Evolutionary conservation across 2,888 invertebrate genomes (phyloP).

Genomic region (Odontocerum albicorne): DNA sequence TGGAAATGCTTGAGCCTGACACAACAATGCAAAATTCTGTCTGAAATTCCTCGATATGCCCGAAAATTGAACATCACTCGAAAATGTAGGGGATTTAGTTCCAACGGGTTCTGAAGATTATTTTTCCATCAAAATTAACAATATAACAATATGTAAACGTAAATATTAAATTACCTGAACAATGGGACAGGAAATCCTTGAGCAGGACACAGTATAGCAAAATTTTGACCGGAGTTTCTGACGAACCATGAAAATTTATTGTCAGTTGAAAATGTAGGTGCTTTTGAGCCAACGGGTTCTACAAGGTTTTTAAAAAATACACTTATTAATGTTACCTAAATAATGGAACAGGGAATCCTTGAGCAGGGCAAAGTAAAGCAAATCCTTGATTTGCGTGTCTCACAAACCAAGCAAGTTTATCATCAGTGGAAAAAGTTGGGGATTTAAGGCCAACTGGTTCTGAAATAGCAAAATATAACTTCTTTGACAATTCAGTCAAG

Average conservation of each 20-base stretch:
- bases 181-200: conserved; percentile 65
- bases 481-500: neutral
- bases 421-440: conserved; percentile 62
- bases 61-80: conserved; percentile 62
- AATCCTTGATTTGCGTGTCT: conserved; percentile 53
- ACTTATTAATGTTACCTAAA: conserved; percentile 61
- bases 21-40: conserved; percentile 60
- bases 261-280: conserved; percentile 48
- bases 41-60: conserved; percentile 58
- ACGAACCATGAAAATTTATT: conserved; percentile 41
- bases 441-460: conserved; percentile 57
- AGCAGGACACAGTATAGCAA: conserved; percentile 55
- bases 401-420: conserved; percentile 61
- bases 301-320: conserved; percentile 22
- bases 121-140: conserved; percentile 39
- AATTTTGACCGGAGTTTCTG: conserved; percentile 38
- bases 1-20: conserved; percentile 68
- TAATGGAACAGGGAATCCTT: conserved; percentile 72
- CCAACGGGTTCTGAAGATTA: conserved; percentile 59
- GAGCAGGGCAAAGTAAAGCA: conserved; percentile 67
- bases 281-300: conserved; percentile 50
- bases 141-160: conserved; percentile 43
- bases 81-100: conserved; percentile 62
- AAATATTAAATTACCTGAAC: conserved; percentile 57
- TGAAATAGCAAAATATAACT: conserved; percentile 35